Evolutionary conservation across 2,113 vertebrate genomes (phyloP).

Genomic region (Lophura nycthemera): DNA sequence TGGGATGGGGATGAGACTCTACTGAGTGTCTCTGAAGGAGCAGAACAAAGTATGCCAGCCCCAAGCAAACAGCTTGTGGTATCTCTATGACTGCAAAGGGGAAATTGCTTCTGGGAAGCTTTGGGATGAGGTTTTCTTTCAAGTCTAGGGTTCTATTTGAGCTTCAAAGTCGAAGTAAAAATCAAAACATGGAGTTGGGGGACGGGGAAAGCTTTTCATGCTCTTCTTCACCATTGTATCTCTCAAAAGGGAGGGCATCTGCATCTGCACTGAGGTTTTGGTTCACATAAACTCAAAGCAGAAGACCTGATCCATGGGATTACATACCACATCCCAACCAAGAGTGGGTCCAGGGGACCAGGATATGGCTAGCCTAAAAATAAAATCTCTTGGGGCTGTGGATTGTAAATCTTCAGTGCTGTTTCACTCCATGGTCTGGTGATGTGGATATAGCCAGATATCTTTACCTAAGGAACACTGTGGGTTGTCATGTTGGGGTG

Average conservation of each 20-base stretch:
- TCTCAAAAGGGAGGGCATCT: not conserved
- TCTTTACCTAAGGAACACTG: not conserved
- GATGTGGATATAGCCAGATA: not conserved
- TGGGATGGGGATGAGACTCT: not conserved
- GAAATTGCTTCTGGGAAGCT: not conserved
- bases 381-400: not conserved
- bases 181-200: not conserved
- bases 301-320: not conserved
- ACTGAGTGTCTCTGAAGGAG: not conserved
- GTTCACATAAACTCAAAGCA: not conserved
- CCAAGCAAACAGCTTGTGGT: not conserved
- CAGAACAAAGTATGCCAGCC: not conserved
- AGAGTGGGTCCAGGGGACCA: not conserved
- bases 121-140: slow-evolving; percentile 6
- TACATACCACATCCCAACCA: not conserved
- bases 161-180: not conserved
- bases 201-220: not conserved
- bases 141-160: not conserved
- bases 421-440: not conserved
- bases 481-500: not conserved
- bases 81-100: not conserved
- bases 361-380: not conserved
- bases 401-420: not conserved
- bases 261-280: not conserved
- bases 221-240: not conserved